Conservation (phyloP, 2,888 invertebrate species). For the Morinoia aosen region DNA sequence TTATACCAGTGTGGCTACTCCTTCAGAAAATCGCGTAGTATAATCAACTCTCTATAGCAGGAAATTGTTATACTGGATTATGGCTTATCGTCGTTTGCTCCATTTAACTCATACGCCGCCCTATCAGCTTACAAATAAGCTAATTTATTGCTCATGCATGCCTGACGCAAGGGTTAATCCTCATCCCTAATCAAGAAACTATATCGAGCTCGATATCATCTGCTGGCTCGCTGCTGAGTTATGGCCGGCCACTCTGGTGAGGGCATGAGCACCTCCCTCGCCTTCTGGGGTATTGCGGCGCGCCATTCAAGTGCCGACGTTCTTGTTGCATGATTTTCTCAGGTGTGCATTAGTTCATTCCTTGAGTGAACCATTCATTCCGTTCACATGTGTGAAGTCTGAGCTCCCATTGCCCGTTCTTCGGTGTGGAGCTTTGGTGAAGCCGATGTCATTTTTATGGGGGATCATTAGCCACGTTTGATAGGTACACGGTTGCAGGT, state of each 20-base stretch:
- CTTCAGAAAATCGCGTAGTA: not conserved
- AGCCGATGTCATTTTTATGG: not conserved
- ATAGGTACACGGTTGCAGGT: not conserved
- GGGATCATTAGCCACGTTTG: not conserved
- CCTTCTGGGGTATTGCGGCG: not conserved
- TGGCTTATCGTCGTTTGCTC: not conserved
- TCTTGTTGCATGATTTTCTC: not conserved
- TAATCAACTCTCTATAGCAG: not conserved
- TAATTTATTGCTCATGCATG: not conserved
- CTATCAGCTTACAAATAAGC: not conserved
- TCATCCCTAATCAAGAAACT: not conserved
- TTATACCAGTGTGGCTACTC: not conserved
- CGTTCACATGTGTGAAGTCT: not conserved
- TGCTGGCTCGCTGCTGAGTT: not conserved
- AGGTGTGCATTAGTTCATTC: not conserved
- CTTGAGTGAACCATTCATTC: not conserved
- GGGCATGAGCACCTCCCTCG: not conserved
- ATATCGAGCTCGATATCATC: not conserved
- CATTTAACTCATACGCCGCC: not conserved
- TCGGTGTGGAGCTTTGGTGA: not conserved
- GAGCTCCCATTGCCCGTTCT: not conserved
- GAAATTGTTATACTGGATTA: not conserved
- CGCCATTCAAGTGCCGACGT: not conserved
- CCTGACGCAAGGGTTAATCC: constrained; percentile 12
- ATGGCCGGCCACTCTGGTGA: not conserved